Evolutionary conservation across 2,888 invertebrate genomes (phyloP), one percentile per base, ranked within the genome.

Genomic region (Tachina fera): DNA sequence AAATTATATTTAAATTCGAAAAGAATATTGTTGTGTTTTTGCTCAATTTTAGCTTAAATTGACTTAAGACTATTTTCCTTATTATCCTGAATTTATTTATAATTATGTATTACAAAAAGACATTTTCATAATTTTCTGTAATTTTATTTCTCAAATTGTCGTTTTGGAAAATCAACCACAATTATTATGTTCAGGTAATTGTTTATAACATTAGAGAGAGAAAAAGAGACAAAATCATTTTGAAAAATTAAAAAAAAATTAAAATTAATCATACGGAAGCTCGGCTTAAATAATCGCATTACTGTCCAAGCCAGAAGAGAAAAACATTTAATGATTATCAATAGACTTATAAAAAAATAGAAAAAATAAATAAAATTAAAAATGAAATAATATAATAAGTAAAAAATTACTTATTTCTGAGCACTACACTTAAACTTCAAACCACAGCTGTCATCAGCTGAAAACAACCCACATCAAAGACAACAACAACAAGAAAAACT

Each of bases 261-360:
- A 83, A 75, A 82, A 83, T 83, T 76, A 41, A 79, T 79, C 67
- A 76, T 79, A 83, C 83, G 79, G 83, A 86, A 76, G 83, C 83
- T 72, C 67, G 72, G 22, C 47, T 45, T 61, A 83, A 83, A 79
- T 83, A 83, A 79, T 75, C 71, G 79, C 71, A 83, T 83, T 86
- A 83, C 67, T 78, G 79, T 86, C 86, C 67, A 31, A 65, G 43
- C 11, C 61, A 67, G 11, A 78, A 72, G 22, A 61, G 14, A 60
- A 79, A 79, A 79, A 71, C 53, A 70, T 63, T 75, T 79, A 79
- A 79, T 86, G 75, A 83, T 79, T 76, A 67, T 58, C 77, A 83
- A 78, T 43, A 78, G 67, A 19, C 68, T 63, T 58, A 31, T 9
- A 49, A n/a, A 41, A 8, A 76, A 79, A 81, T 45, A 43, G 45